phyloP scores from a whole-genome alignment of 2,113 vertebrate species.

The Silurus glanis region DNA sequence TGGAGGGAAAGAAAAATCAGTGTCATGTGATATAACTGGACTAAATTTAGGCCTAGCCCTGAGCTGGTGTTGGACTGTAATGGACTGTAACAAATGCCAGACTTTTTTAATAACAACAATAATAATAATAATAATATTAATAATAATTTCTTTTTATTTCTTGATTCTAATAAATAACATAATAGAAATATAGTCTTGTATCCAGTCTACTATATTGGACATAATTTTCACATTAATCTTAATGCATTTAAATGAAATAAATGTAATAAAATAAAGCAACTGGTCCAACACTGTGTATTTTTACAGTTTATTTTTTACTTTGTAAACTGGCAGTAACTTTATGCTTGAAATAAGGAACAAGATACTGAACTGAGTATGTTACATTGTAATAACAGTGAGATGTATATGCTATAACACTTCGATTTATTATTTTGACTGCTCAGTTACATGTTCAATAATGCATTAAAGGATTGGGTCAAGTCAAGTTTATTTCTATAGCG shows the following conservation, averaged over 20 bases:
- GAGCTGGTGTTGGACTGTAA: neutral
- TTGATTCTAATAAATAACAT: neutral
- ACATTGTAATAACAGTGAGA: neutral
- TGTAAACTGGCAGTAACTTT: neutral
- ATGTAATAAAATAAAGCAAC: neutral
- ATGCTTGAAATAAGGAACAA: neutral
- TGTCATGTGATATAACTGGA: neutral
- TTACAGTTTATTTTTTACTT: too few relatives aligned
- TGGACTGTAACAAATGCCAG: neutral
- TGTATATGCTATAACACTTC: neutral
- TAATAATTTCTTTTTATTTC: neutral
- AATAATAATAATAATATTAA: neutral
- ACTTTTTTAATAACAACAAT: neutral
- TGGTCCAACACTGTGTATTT: neutral
- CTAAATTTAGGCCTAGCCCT: neutral
- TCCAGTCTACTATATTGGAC: neutral
- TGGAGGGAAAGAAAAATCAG: neutral
- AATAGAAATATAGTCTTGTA: neutral
- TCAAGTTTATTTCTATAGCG: too few relatives aligned
- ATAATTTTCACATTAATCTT: neutral
- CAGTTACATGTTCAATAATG: neutral
- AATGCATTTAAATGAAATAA: neutral
- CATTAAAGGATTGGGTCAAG: too few relatives aligned
- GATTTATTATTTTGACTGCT: neutral
- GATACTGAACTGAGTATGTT: neutral